A percentile compares a stretch with the other conserved stretches of the same genome.
Conservation (phyloP, 2,113 vertebrate species). For the Ia io region DNA sequence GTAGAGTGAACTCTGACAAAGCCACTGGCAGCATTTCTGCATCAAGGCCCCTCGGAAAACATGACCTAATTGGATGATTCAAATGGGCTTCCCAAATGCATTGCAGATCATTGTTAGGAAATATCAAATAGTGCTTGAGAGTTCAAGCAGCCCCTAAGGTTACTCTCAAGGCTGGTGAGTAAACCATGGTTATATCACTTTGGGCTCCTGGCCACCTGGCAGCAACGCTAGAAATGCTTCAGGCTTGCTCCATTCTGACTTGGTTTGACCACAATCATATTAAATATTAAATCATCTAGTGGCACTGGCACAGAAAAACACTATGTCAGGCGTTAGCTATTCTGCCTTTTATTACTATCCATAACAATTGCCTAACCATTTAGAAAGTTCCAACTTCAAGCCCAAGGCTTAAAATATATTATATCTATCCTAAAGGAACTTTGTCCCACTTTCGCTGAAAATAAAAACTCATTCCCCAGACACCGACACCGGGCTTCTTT, state of each 20-base stretch:
- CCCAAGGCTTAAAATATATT: conserved; percentile 14
- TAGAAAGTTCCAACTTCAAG: neutral
- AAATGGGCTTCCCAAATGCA: conserved; percentile 53
- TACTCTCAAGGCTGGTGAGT: neutral
- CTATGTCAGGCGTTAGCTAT: conserved; percentile 53
- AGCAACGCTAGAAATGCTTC: neutral
- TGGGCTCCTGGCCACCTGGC: conserved; percentile 63
- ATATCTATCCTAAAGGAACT: neutral
- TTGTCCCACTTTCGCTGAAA: neutral
- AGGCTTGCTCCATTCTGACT: conserved; percentile 32
- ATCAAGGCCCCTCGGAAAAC: neutral
- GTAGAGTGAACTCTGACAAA: neutral
- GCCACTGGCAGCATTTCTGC: conserved; percentile 11
- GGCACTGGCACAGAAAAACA: conserved; percentile 34
- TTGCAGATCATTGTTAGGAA: conserved; percentile 53
- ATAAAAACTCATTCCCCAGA: neutral
- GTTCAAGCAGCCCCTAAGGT: conserved; percentile 47
- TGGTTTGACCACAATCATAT: conserved; percentile 66
- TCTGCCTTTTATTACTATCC: conserved; percentile 45
- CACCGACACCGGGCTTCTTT: neutral
- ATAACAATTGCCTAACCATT: conserved; percentile 46
- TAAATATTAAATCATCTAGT: conserved; percentile 70
- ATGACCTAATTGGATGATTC: conserved; percentile 42
- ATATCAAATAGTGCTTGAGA: conserved; percentile 13
- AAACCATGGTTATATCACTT: conserved; percentile 37